Evolutionary conservation across 2,113 vertebrate species (phyloP), one percentile per base, ranked within the genome.

Genomic region (Semicossyphus pulcher): DNA sequence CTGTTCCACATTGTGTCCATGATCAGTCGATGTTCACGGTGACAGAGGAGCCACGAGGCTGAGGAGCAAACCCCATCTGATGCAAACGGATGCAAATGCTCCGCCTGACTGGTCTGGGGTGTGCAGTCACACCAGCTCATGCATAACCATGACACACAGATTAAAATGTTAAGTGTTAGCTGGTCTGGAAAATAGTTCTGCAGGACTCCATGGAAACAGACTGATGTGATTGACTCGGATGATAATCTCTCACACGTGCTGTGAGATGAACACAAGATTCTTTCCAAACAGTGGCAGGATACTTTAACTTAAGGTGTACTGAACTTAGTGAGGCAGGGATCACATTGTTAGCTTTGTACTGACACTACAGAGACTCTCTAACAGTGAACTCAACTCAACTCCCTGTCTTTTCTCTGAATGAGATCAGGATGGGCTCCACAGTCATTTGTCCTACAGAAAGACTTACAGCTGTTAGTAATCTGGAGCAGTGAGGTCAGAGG

Each of bases 31-130:
- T 23, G 18, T 51, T 65, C 45, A 26, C 62, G 14, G 37, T 4
- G 56, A 56, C 70, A 36, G 44, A 21, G 37, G n/a, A 26, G 53
- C 28, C 60, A 54, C 34, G 21, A 29, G 20, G 34, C 53, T 48
- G 21, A 41, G 32, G 11, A 28, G 4, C 26, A 49, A 25, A 11
- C 14, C 37, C n/a, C 53, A 32, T 32, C 18, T 56, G 67, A 67
- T 81, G 66, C 42, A 76, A 81, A 47, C 20, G 15, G 26, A 66
- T 72, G 60, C 4, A 51, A 71, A 78, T 49, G 11, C 21, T 36
- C 1, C 10, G 41, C 48, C 39, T 69, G 64, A 48, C 75, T 77
- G 49, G 25, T 63, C 65, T 29, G 42, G 49, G 65, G n/a, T 32
- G 26, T 14, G 26, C 20, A 18, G 18, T 51, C 51, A 58, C 25